Base-by-base conservation (phyloP, 53 echinoderm and acorn worm species). In the Antedon mediterranea region DNA sequence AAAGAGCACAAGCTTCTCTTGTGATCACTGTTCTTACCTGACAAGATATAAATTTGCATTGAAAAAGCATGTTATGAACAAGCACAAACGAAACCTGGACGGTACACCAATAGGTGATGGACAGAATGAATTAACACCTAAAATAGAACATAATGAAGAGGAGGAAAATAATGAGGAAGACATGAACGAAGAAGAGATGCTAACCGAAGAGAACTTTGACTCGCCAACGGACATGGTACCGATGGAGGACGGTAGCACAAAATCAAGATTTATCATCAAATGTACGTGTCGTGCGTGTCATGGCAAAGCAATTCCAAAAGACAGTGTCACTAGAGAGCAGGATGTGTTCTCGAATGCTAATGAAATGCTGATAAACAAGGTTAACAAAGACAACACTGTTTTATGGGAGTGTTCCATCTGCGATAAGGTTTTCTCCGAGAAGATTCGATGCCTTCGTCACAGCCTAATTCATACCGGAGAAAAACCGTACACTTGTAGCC, bases 1-100 rank as follows among this genome's bases (percentile, higher is more conserved):
- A 18, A 57, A 84, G 28, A 79, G 84, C 26, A 78, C 84, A 32
- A 78, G 84, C 73, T 74, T 78, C n/a, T 74, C 84, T 29, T 84
- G 84, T 33, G 79, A 84, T 43, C 73, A 84, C 32, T 84, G 84
- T 72, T 32, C 28, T 34, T 84, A 78, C 74, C 74, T 79, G 27
- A 84, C 84, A 1, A 78, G 84, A 30, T 84, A 78, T 28, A 79
- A 42, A 27, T 79, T 78, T 44, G 84, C 78, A 3, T 78, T 84
- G 32, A 43, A 79, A 43, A 79, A 78, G 30, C 84, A 84, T 34
- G 27, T 57, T 27, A 84, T 57, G 57, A 57, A 57, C 11, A 57
- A 57, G 23, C 57, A 57, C 20, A 57, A 57, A 57, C 57, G 23
- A 2, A 57, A 57, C 1, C 23, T 57, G 23, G 57, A 57, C 57